These are phyloP conservation scores for Cyphomyrmex costatus DNA, from an alignment of 1,140 invertebrate genomes.

Conservation along the genomic window DNA sequence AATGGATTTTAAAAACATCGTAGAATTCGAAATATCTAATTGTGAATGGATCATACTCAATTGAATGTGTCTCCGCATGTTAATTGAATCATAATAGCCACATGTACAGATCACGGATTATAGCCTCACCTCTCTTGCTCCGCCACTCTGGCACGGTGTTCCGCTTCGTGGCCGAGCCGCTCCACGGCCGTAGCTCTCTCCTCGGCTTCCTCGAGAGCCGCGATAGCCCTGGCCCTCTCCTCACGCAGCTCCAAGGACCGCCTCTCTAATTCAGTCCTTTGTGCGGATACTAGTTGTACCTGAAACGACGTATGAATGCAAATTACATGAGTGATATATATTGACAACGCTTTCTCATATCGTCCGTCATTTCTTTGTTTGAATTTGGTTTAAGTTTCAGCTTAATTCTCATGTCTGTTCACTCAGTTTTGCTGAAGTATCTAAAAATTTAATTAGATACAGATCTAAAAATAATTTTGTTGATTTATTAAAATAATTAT, in stretches of 20 bases:
- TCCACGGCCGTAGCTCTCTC: constrained; percentile 95
- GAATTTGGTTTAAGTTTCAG: neutral
- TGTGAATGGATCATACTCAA: neutral
- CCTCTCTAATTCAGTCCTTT: constrained; percentile 94
- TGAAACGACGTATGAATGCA: constrained; percentile 77
- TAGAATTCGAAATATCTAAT: neutral
- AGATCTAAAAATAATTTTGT: too few species aligned
- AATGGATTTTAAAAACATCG: neutral
- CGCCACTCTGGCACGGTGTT: constrained; percentile 86
- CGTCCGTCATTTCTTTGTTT: neutral
- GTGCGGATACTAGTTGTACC: constrained; percentile 94
- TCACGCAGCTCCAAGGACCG: constrained; percentile 90
- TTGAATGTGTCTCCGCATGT: constrained; percentile 10
- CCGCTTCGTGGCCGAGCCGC: constrained; percentile 94
- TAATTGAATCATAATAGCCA: neutral
- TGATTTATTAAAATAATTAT: too few species aligned
- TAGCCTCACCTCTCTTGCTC: constrained; percentile 86
- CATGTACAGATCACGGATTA: neutral
- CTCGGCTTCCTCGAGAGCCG: constrained; percentile 94
- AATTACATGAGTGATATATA: neutral
- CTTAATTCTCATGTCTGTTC: neutral
- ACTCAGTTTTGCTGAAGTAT: neutral
- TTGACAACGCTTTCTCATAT: neutral
- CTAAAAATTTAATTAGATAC: too few species aligned
- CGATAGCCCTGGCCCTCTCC: constrained; percentile 93